These are phyloP conservation scores for Odontomyia ornata DNA, from an alignment of 2,888 invertebrate genomes.

Conservation along the genomic window DNA sequence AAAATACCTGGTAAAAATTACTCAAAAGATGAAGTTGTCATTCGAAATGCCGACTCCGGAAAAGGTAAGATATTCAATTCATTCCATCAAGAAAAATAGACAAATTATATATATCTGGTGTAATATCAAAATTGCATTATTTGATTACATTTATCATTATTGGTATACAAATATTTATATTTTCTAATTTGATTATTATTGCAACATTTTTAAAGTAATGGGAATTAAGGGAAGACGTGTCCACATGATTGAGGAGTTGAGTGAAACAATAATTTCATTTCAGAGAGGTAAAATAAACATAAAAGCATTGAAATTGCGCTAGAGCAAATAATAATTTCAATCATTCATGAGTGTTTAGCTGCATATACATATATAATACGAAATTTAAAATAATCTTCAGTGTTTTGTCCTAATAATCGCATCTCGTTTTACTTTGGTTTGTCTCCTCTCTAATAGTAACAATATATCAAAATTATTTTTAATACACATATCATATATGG, in stretches of 20 bases:
- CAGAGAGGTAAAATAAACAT: slow-evolving; percentile 86
- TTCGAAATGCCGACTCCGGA: slow-evolving; percentile 93
- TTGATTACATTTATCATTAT: background rate
- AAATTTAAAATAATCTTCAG: slow-evolving; percentile 7
- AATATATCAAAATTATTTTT: background rate
- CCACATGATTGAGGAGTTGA: slow-evolving; percentile 98
- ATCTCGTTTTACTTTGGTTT: background rate
- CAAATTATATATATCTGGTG: no score
- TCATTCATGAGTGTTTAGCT: slow-evolving; percentile 24
- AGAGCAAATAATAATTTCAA: slow-evolving; percentile 10
- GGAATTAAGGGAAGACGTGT: slow-evolving; percentile 98
- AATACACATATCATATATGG: background rate
- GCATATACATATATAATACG: background rate
- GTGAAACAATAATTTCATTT: slow-evolving; percentile 98
- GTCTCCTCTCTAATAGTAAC: background rate
- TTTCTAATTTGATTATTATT: slow-evolving; percentile 42
- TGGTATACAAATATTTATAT: slow-evolving; percentile 35
- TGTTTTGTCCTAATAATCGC: slow-evolving; percentile 24
- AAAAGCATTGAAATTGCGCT: background rate
- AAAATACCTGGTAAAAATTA: slow-evolving; percentile 93
- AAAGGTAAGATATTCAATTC: slow-evolving; percentile 74
- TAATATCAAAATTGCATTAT: background rate
- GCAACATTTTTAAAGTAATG: slow-evolving; percentile 76
- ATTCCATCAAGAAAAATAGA: background rate
- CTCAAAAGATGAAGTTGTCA: slow-evolving; percentile 94